A percentile compares a stretch with the other conserved stretches of the same genome.
These are phyloP conservation scores for Lepus timidus DNA, from an alignment of 2,113 vertebrate species.

Conservation along the genomic window DNA sequence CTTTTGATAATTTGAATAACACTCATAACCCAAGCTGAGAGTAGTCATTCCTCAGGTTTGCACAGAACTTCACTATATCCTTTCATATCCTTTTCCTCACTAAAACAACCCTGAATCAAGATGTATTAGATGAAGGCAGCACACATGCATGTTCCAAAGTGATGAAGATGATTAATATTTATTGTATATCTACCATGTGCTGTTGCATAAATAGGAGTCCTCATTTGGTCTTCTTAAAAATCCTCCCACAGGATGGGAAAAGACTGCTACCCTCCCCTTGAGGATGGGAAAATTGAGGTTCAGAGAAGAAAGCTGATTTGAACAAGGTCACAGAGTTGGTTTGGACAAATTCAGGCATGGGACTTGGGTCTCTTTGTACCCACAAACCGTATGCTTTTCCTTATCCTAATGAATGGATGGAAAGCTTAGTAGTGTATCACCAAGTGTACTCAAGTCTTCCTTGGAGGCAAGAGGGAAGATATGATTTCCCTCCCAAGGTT, in stretches of 20 bases:
- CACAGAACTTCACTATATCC: neutral
- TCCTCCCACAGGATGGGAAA: neutral
- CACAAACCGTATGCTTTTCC: neutral
- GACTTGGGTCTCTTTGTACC: neutral
- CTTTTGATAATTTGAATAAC: neutral
- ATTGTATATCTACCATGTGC: neutral
- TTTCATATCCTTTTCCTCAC: neutral
- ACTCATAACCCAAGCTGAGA: neutral
- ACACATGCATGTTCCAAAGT: neutral
- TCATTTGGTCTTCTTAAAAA: neutral
- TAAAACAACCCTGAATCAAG: neutral
- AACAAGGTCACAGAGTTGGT: neutral
- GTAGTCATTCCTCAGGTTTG: neutral
- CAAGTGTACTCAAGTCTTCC: neutral
- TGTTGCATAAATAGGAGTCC: neutral
- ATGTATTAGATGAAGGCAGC: neutral
- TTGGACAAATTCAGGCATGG: neutral
- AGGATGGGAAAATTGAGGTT: neutral
- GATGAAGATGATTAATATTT: neutral
- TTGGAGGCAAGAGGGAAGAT: neutral
- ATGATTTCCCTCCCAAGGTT: neutral
- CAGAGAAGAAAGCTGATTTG: neutral
- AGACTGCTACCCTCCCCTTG: neutral
- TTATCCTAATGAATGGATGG: neutral
- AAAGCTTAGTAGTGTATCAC: neutral